Evolutionary conservation across 2,113 vertebrate genomes (phyloP), one percentile per base, ranked within the genome.

Genomic region (Seriola aureovittata): DNA sequence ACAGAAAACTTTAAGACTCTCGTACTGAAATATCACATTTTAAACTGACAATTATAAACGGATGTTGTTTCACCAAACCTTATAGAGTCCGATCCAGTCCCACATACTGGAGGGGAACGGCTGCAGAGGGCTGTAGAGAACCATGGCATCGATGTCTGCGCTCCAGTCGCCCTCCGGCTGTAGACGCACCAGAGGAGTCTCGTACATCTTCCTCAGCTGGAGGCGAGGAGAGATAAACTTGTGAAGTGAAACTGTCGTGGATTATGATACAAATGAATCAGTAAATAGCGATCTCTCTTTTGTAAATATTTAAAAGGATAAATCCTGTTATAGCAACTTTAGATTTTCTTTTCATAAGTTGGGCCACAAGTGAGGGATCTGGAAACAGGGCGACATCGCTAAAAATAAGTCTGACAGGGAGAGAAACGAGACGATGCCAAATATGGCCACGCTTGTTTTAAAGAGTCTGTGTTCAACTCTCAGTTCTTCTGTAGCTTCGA

Each of bases 61-160:
- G 34, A 3, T 19, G 17, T 17, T 46, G 2, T 1, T 29, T 42
- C 1, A 16, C 10, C 75, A 11, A 21, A 99, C 98, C 97, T 96
- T 95, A 82, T 96, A 99, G 57, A 99, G 96, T 9, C 97, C 98
- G 54, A 99, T 98, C 98, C 98, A 99, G 94, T 99, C 98, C 98
- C 98, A 99, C 25, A 96, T 78, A 50, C 97, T 99, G 92, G 95
- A 96, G 2, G 90, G 82, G 85, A 99, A 97, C 0, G 96, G 94
- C 59, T 95, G 88, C 16, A 92, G 86, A 0, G 92, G 74, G 7
- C 92, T 95, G 88, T 97, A 99, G 74, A 94, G 90, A 81, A 98
- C 90, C 8, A 97, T 50, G 75, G 96, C 93, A 0, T 98, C 97
- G 0, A 93, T 94, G 32, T 96, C 96, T 0, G 96, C 89, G 0